phyloP scores from a whole-genome alignment of 2,797 vertebrate species.

The Neosilurus mollespiculum region DNA sequence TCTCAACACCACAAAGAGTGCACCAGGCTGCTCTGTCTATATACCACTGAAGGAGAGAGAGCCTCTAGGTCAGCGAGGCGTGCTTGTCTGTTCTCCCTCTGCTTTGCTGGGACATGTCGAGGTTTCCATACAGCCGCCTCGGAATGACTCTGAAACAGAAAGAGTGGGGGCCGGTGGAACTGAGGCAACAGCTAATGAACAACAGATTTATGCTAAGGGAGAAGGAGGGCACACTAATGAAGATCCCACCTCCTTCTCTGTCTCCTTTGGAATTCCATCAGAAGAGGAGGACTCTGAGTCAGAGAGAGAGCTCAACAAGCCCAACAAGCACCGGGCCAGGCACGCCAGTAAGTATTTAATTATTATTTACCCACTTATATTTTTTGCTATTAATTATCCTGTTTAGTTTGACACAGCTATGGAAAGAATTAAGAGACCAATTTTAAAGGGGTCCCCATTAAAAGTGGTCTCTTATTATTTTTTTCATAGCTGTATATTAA shows the following conservation, averaged over 20 bases:
- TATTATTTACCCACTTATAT: conserved; percentile 9
- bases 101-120: conserved; percentile 77
- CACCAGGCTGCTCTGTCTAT: conserved; percentile 62
- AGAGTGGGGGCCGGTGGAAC: conserved; percentile 65
- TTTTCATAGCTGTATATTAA: neutral
- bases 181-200: conserved; percentile 70
- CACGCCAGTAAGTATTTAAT: conserved; percentile 90
- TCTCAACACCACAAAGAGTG: conserved; percentile 20
- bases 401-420: neutral
- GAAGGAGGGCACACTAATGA: conserved; percentile 81
- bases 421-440: too few species aligned
- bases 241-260: conserved; percentile 81
- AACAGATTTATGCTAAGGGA: conserved; percentile 77
- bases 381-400: conserved; percentile 13
- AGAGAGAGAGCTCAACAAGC: conserved; percentile 82
- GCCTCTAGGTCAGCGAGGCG: conserved; percentile 72
- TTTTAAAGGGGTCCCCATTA: too few species aligned
- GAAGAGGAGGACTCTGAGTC: conserved; percentile 79
- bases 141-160: conserved; percentile 69
- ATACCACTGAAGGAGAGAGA: conserved; percentile 68
- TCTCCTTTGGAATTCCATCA: conserved; percentile 85
- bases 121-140: conserved; percentile 71
- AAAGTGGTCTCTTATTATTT: too few species aligned
- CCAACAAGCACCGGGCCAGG: conserved; percentile 89
- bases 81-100: conserved; percentile 66